Evolutionary conservation across 1,140 invertebrate species (phyloP), one percentile per base, ranked within the genome.

Genomic region (Steinernema khuongi): DNA sequence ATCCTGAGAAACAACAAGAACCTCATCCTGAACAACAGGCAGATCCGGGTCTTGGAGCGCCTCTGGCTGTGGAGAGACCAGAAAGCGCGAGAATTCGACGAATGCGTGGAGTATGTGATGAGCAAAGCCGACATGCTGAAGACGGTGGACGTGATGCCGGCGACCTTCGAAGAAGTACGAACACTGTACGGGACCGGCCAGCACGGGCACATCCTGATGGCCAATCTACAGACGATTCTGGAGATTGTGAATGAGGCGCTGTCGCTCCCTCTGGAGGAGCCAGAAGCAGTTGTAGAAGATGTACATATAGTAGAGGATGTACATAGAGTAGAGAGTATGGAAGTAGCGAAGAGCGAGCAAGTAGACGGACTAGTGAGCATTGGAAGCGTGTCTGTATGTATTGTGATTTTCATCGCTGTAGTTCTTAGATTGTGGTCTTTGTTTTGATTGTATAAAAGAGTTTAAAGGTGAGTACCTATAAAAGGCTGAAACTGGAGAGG

Each of bases 71-170:
- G 95, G 95, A 87, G 96, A 60, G 94, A 98, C 86, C 81, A 86
- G 28, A 88, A 90, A 7, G 94, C 94, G 0, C 87, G 94, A 43
- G 81, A 89, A 36, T 90, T 94, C 83, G 96, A 98, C 86, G 95
- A 98, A 85, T 96, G 94, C 84, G 87, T 50, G 85, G 92, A 91
- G 22, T 97, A 93, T 85, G 91, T 97, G 31, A 85, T 97, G 73
- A 94, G 94, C 0, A 96, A 95, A 86, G 93, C 96, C 83, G 96
- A 96, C 93, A 80, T 97, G 84, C 84, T 96, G 28, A 90, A 93
- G 80, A 92, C 97, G 67, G 90, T 92, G 1, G 91, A 95, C 83
- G 89, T 89, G 18, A 84, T 97, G 44, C 95, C 95, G 0, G n/a
- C n/a, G n/a, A n/a, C n/a, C n/a, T n/a, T n/a, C n/a, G n/a, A n/a